A percentile compares a stretch with the other conserved stretches of the same genome.
phyloP scores from a whole-genome alignment of 2,797 vertebrate species.

The Naso thynnoides region DNA sequence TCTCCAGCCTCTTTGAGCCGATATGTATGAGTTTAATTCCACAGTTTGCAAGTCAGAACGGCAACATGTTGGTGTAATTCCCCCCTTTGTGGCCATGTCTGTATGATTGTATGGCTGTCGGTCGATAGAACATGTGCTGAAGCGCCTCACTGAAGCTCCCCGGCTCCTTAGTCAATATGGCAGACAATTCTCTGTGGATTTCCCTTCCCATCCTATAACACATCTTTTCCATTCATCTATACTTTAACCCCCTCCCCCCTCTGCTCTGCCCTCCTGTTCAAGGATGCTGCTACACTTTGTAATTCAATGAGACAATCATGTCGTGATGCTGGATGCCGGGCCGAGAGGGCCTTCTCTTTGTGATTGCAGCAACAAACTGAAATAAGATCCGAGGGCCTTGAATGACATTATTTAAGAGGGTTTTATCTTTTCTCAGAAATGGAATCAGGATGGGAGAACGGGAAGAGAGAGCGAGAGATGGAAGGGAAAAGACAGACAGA shows the following conservation, averaged over 20 bases:
- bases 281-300: slow-evolving; percentile 73
- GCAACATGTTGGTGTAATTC: slow-evolving; percentile 51
- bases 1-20: slow-evolving; percentile 14
- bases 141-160: slow-evolving; percentile 57
- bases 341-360: slow-evolving; percentile 52
- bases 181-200: slow-evolving; percentile 67
- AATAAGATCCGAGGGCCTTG: slow-evolving; percentile 58
- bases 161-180: slow-evolving; percentile 67
- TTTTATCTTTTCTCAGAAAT: slow-evolving; percentile 62
- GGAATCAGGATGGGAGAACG: slow-evolving; percentile 59
- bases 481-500: slow-evolving; percentile 34
- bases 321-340: slow-evolving; percentile 69
- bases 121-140: slow-evolving; percentile 77
- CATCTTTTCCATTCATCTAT: slow-evolving; percentile 66
- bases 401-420: slow-evolving; percentile 61
- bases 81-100: slow-evolving; percentile 51
- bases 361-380: slow-evolving; percentile 59
- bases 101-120: slow-evolving; percentile 60
- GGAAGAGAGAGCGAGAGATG: slow-evolving; percentile 12
- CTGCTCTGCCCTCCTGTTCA: slow-evolving; percentile 45
- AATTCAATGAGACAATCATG: slow-evolving; percentile 79
- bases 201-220: slow-evolving; percentile 53
- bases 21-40: slow-evolving; percentile 36
- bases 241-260: slow-evolving; percentile 23
- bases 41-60: slow-evolving; percentile 33